Base-by-base conservation (phyloP, 2,113 vertebrate genomes). In the Prinia subflava region DNA sequence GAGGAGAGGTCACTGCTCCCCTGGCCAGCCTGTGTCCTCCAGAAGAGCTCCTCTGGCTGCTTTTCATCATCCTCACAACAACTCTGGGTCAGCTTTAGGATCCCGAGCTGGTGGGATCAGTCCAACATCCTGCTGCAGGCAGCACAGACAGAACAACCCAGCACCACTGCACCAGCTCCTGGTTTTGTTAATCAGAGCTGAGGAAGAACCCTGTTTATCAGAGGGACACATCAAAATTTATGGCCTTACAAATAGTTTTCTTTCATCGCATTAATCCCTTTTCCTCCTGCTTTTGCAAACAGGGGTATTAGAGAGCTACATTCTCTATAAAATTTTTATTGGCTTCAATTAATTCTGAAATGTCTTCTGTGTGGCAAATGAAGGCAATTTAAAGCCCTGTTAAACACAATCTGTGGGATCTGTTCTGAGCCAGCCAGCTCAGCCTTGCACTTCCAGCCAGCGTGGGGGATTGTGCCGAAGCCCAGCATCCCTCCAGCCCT, bases 371-470 rank as follows among this genome's bases (percentile, higher is more conserved):
- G 95, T 96, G 95, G 97, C 91, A 97, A 98, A 97, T 89, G 93
- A 96, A 97, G 95, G 96, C 96, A 97, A 97, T 98, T 97, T 97
- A 97, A 97, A 97, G 97, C 96, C 97, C 96, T 92, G 96, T 97
- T 95, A 95, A 96, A 92, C 96, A 94, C 92, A 85, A 93, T 93
- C 95, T 95, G 94, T 56, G 94, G 55, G 94, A 96, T 83, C 42
- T 50, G 50, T 41, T 92, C 73, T 68, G 95, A 96, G 94, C 92
- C 94, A 94, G 92, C 74, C 93, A 82, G 90, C 87, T 67, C 87
- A 55, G 88, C 82, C 95, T 86, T 35, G 77, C 93, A 74, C 87
- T 94, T 88, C 86, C 21, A 95, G 94, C 90, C 93, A 92, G 91
- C 53, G 20, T 33, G 57, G 92, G 77, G 79, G 83, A 80, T 92